These are phyloP conservation scores for Propsilocerus akamusi DNA, from an alignment of 1,140 invertebrate species.

Conservation along the genomic window DNA sequence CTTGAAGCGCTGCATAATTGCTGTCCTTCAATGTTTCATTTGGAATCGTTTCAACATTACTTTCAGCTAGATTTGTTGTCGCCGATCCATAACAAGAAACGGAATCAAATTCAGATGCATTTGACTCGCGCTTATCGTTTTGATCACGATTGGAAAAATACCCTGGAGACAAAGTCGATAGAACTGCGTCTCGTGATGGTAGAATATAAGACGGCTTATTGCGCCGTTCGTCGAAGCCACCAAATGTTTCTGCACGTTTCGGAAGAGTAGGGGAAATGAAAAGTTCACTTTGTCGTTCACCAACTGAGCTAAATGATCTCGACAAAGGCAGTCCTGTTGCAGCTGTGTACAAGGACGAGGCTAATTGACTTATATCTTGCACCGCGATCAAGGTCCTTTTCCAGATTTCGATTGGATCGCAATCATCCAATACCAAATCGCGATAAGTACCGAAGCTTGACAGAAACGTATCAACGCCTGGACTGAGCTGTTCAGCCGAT, in stretches of 20 bases:
- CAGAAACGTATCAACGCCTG: not conserved
- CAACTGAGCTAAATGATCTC: conserved; percentile 77
- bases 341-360: conserved; percentile 46
- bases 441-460: conserved; percentile 27
- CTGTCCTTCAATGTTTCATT: conserved; percentile 34
- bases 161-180: conserved; percentile 5
- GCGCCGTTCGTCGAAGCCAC: conserved; percentile 63
- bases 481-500: not conserved
- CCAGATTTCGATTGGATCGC: conserved; percentile 44
- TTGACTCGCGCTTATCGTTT: conserved; percentile 28
- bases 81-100: conserved; percentile 12
- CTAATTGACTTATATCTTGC: conserved; percentile 45
- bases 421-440: conserved; percentile 34
- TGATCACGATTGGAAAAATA: conserved; percentile 22
- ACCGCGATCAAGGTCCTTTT: conserved; percentile 48
- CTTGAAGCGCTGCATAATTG: conserved; percentile 47
- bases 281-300: conserved; percentile 67
- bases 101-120: conserved; percentile 12
- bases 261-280: conserved; percentile 70
- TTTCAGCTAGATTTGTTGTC: conserved; percentile 18
- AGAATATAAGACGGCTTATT: conserved; percentile 6
- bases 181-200: not conserved
- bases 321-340: conserved; percentile 50
- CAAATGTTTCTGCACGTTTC: conserved; percentile 84
- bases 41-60: conserved; percentile 19